phyloP scores from a whole-genome alignment of 2,797 vertebrate species.

The Aphelocoma californica region DNA sequence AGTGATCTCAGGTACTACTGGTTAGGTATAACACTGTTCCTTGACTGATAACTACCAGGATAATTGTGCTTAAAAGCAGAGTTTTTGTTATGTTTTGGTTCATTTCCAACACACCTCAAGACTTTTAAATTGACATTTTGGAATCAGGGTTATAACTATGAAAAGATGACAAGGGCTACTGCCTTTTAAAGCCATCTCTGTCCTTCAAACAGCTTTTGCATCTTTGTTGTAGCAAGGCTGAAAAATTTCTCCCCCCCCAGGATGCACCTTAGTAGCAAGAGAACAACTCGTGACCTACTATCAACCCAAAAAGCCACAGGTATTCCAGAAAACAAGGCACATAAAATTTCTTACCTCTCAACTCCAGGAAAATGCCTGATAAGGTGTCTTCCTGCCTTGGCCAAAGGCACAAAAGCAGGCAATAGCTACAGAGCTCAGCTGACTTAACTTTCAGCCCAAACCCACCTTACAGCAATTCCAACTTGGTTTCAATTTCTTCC shows the following conservation, averaged over 20 bases:
- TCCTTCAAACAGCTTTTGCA: background rate
- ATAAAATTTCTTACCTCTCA: background rate
- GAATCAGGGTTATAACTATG: background rate
- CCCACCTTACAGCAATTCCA: background rate
- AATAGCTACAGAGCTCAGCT: background rate
- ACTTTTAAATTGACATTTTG: background rate
- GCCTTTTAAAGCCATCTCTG: background rate
- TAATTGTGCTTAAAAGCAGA: background rate
- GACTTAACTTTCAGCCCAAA: background rate
- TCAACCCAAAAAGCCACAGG: background rate
- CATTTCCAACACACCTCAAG: background rate
- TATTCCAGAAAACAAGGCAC: background rate
- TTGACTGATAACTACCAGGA: background rate
- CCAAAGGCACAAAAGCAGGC: background rate
- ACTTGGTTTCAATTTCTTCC: background rate
- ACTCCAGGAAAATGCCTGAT: background rate
- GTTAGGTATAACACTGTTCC: background rate
- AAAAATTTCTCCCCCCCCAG: background rate
- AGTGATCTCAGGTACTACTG: background rate
- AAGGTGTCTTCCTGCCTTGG: background rate
- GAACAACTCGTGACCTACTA: background rate
- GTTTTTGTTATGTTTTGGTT: background rate
- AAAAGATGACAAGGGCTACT: background rate
- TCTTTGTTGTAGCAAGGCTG: background rate
- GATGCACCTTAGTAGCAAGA: background rate